Conservation (phyloP, 2,888 invertebrate species). For the Eupithecia tripunctaria region DNA sequence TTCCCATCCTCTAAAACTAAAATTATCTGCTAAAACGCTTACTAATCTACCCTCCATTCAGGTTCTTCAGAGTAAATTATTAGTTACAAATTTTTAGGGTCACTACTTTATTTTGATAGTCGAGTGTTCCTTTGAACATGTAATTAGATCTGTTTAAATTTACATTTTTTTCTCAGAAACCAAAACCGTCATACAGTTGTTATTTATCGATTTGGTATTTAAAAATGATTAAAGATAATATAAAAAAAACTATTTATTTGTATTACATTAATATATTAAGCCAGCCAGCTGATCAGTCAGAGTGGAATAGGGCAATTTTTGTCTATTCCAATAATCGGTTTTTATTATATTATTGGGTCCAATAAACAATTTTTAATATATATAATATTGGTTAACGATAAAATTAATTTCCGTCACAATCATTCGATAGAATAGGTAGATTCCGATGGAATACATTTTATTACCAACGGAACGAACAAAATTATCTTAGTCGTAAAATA, state of each 20-base stretch:
- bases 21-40: slow-evolving; percentile 18
- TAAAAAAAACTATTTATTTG: neutral
- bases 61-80: slow-evolving; percentile 30
- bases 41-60: slow-evolving; percentile 26
- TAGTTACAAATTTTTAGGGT: slow-evolving; percentile 26
- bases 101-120: slow-evolving; percentile 22
- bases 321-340: neutral
- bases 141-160: neutral
- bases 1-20: too few species aligned
- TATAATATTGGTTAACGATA: neutral
- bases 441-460: too few species aligned
- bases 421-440: too few species aligned
- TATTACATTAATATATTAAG: neutral
- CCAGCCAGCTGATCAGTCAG: neutral
- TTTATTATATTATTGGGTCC: too few species aligned
- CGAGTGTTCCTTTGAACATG: neutral
- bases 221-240: too few species aligned
- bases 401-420: neutral
- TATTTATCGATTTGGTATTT: too few species aligned
- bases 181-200: neutral
- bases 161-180: neutral
- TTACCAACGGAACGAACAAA: too few species aligned
- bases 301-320: too few species aligned
- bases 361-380: neutral
- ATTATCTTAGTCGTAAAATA: too few species aligned